phyloP scores from a whole-genome alignment of 30 jellyfish, hydroid and myxozoan genomes.

The Calvadosia cruxmelitensis region DNA sequence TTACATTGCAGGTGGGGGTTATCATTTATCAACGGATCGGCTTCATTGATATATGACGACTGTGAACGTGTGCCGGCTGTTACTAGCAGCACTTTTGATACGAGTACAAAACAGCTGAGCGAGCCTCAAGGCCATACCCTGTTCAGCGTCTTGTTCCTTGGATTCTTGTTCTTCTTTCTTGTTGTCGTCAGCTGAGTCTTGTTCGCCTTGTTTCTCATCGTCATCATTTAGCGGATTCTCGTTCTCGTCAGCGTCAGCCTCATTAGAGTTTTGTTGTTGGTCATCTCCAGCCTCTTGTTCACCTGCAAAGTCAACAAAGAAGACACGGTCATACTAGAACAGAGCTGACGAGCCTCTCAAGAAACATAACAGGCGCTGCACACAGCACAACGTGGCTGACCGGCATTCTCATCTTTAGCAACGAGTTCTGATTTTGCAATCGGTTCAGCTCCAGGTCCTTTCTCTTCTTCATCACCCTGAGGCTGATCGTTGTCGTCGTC shows the following conservation, averaged over 20 bases:
- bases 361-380: not conserved
- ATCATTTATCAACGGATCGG: too few relatives aligned
- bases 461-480: conserved; percentile 37
- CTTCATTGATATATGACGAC: too few relatives aligned
- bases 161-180: not conserved
- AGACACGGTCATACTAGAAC: not conserved
- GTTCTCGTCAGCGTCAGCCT: conserved; percentile 22
- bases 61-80: too few relatives aligned
- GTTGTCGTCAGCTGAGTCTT: not conserved
- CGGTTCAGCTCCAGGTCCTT: conserved; percentile 78
- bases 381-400: conserved; percentile 10
- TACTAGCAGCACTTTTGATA: too few relatives aligned
- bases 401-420: conserved; percentile 83
- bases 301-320: not conserved
- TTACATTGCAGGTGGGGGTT: too few relatives aligned
- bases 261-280: conserved; percentile 18
- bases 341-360: not conserved
- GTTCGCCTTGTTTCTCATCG: conserved; percentile 19
- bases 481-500: conserved; percentile 54
- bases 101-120: too few relatives aligned
- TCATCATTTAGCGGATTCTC: conserved; percentile 7
- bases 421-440: conserved; percentile 66
- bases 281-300: conserved; percentile 26
- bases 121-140: too few relatives aligned
- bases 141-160: not conserved